These are phyloP conservation scores for Solenopsis fugax DNA, from an alignment of 1,140 invertebrate species.

Conservation along the genomic window DNA sequence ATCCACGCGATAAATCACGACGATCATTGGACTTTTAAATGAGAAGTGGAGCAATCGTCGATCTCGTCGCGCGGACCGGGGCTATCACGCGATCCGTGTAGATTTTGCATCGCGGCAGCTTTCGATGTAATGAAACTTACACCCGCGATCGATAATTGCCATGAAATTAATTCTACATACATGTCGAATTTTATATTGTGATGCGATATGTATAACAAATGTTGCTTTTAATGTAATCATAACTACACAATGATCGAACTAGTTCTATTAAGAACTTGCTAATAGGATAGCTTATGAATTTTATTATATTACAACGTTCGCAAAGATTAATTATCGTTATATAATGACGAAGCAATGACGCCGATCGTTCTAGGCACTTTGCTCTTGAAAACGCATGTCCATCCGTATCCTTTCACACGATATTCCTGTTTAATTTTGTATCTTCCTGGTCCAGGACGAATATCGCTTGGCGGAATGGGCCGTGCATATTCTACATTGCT, in stretches of 20 bases:
- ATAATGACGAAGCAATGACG: neutral
- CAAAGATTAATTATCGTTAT: slow-evolving; percentile 55
- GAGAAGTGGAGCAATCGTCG: neutral
- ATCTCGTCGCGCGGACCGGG: neutral
- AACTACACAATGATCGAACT: neutral
- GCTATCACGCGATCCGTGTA: neutral
- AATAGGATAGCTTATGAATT: neutral
- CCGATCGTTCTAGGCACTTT: slow-evolving; percentile 57
- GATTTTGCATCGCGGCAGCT: neutral
- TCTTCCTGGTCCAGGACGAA: slow-evolving; percentile 64
- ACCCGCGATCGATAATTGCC: neutral
- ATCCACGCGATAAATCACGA: slow-evolving; percentile 48
- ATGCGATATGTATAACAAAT: neutral
- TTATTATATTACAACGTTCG: neutral
- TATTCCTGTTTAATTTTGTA: slow-evolving; percentile 30
- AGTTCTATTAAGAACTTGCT: neutral
- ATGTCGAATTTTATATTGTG: neutral
- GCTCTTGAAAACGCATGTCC: slow-evolving; percentile 70
- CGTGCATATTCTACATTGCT: slow-evolving; percentile 48
- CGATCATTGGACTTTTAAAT: slow-evolving; percentile 39
- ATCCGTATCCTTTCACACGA: slow-evolving; percentile 57
- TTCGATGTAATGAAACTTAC: neutral
- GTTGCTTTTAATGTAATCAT: neutral
- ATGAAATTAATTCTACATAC: slow-evolving; percentile 1
- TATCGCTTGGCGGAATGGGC: neutral